Base-by-base conservation (phyloP, 1,140 invertebrate species). In the Pectinophora gossypiella region DNA sequence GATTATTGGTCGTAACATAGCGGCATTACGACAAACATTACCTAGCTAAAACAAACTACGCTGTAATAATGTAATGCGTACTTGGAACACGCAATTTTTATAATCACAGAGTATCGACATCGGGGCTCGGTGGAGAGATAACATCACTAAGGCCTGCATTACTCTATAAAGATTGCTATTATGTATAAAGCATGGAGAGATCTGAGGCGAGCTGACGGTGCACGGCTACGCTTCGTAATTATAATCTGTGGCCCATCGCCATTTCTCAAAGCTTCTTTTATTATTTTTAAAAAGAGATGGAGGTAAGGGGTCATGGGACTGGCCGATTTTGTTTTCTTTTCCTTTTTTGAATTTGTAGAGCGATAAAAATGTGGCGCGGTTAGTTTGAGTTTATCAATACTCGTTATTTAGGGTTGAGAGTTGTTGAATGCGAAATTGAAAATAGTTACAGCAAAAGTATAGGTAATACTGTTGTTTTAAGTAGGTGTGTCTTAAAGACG, bases 121-220 rank as follows among this genome's bases (percentile, higher is more conserved):
- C 76, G 69, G 19, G 1, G 12, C 9, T 20, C 42, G 68, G 57
- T 23, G 40, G 49, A 22, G 44, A 32, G 58, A 69, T 74, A 67
- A 56, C 75, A 71, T 75, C 77, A 79, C 83, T 81, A 82, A 64
- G 56, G 60, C 50, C 60, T 52, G 76, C 72, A 76, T 75, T 79
- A 71, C 72, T 61, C 65, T 76, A 74, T 83, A 86, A 84, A 83
- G 76, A 84, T 84, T 76, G 81, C 72, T 80, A 86, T 85, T 86
- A 86, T 76, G 62, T 80, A 64, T 72, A 80, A 75, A 80, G 72
- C 68, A 68, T 54, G 61, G 62, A 47, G 65, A 72, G n/a, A 73
- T 78, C 72, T n/a, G n/a, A 75, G 75, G 76, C 76, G 64, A 63
- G 75, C 77, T 80, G 76, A 72, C 72, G 76, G 72, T 73, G 60